Evolutionary conservation across 2,888 invertebrate genomes (phyloP), one percentile per base, ranked within the genome.

Genomic region (Epinotia demarniana): DNA sequence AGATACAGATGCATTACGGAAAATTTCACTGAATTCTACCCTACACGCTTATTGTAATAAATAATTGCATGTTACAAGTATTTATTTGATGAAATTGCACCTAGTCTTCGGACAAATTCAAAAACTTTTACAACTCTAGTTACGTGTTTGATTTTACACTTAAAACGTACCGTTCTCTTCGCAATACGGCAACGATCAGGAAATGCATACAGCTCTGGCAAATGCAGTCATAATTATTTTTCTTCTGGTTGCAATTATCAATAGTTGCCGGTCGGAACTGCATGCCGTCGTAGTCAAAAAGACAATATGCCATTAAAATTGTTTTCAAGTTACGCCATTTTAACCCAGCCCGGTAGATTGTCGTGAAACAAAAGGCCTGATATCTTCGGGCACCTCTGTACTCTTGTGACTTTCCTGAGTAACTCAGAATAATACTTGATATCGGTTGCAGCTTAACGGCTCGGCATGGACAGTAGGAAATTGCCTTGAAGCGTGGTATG

Each of bases 401-500:
- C 11, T 33, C 61, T 33, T 61, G 33, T 16, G n/a, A 61, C 8
- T 33, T 27, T 64, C 55, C 57, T 58, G 13, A 16, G 27, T 19
- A 62, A 27, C 1, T 19, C 5, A 3, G 19, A 39, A 19, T 58
- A 58, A 16, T 43, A 19, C 57, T 58, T 27, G 23, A 27, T 27
- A 27, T 27, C 23, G 23, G 23, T 27, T 27, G 23, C 23, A 33
- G 18, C 33, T n/a, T 43, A 62, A 62, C 43, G 13, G 43, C 11
- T 43, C 13, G 43, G 53, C 46, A 33, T 19, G 18, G 27, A 74
- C 49, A 64, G 64, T 75, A 74, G 58, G 49, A 64, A 60, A 60
- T 70, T 60, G 49, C 64, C 74, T 70, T 70, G 63, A 60, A 19
- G 61, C 62, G 73, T 46, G n/a, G 3, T 57, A 19, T 53, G n/a